Evolutionary conservation across 2,797 vertebrate species (phyloP), one percentile per base, ranked within the genome.

Genomic region (Protosalanx chinensis): DNA sequence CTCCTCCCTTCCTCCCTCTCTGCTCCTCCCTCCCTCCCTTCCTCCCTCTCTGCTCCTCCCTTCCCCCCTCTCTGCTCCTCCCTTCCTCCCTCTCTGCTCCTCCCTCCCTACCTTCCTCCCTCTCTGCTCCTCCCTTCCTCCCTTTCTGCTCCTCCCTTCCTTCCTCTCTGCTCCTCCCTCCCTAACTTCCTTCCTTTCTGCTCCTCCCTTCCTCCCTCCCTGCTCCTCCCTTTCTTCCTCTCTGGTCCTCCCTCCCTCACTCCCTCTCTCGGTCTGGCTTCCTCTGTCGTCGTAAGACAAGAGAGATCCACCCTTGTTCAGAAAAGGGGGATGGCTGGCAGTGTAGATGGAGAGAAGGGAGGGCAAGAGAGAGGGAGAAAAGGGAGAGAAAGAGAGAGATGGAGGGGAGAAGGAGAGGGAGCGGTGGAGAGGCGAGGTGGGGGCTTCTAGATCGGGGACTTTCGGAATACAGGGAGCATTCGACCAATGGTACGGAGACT

Each of bases 401-500:
- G 33, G 64, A 68, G 13, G 77, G 74, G 72, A 29, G 27, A 29
- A 35, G 32, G 23, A 67, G 37, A 72, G 51, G 49, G 58, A 53
- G 78, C 74, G 65, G 76, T 32, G 62, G 63, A 32, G 41, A 23
- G 61, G 41, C 51, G 27, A 29, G 59, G 27, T 20, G 27, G 58
- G 58, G n/a, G n/a, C 23, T n/a, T 13, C 12, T 13, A 18, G 51
- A 53, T 5, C 70, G 64, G 71, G 66, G 75, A 72, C 87, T 84
- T 80, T 86, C 80, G 77, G 70, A 74, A 76, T 68, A 68, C 16
- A 69, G 73, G 64, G 59, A 86, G 67, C 41, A 3, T 37, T 85
- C 79, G 60, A 5, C 89, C 88, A 91, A 91, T 91, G 76, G 82
- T 79, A 10, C 20, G 74, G 67, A 82, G 80, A 88, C 75, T 81